Percentiles rank a stretch among this genome's conserved stretches.
These are phyloP conservation scores for Drosophila pectinifera DNA, from an alignment of 1,140 invertebrate genomes.

Conservation along the genomic window DNA sequence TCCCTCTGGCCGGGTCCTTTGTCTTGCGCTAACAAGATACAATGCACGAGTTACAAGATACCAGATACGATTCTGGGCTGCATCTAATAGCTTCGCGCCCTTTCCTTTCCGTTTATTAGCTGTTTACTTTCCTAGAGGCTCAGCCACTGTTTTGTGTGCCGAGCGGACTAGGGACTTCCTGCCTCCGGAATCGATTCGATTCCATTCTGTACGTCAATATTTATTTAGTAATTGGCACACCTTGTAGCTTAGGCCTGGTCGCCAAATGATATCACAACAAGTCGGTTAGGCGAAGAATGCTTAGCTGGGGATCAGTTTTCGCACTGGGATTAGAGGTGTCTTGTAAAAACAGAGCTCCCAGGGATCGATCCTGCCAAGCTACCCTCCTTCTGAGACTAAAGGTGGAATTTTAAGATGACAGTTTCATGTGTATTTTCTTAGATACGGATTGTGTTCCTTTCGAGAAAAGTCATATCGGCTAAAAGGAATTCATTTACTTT, in stretches of 20 bases:
- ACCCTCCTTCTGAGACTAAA: background rate
- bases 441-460: background rate
- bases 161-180: constrained; percentile 34
- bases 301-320: constrained; percentile 8
- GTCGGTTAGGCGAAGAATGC: background rate
- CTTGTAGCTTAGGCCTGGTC: constrained; percentile 27
- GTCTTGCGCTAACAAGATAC: constrained; percentile 72
- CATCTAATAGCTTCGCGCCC: constrained; percentile 41
- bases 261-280: constrained; percentile 45
- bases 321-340: background rate
- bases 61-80: constrained; percentile 44
- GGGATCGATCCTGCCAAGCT: background rate
- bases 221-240: constrained; percentile 71
- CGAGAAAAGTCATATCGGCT: constrained; percentile 1
- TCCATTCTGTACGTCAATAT: constrained; percentile 64
- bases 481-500: background rate
- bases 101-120: constrained; percentile 17
- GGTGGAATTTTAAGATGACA: constrained; percentile 5
- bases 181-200: constrained; percentile 40
- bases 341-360: constrained; percentile 1
- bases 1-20: constrained; percentile 22
- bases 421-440: background rate
- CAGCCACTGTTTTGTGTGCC: constrained; percentile 40
- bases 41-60: constrained; percentile 26
- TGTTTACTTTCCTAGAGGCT: constrained; percentile 64